Conservation (phyloP, 1,140 invertebrate species). For the Anadara kagoshimensis region DNA sequence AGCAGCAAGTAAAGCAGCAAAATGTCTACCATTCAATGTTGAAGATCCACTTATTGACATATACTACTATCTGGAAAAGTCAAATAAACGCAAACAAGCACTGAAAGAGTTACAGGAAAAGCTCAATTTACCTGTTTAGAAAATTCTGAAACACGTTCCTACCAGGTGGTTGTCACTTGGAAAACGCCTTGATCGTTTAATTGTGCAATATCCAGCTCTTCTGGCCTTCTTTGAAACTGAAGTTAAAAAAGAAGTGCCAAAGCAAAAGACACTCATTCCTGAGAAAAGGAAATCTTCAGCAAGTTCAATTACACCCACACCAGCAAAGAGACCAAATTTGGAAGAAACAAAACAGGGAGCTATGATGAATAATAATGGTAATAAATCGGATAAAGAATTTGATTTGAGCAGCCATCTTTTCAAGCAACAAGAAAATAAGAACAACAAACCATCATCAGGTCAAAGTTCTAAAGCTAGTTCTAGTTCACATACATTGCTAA, state of each 20-base stretch:
- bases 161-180: conserved; percentile 44
- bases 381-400: no score
- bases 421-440: no score
- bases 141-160: conserved; percentile 44
- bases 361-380: no score
- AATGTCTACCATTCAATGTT: conserved; percentile 19
- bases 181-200: conserved; percentile 16
- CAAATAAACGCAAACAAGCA: conserved; percentile 17
- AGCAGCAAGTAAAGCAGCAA: conserved; percentile 36
- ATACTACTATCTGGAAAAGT: conserved; percentile 41
- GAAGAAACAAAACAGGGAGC: no score
- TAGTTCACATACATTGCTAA: no score
- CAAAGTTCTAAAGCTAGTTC: no score
- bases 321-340: no score
- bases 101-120: conserved; percentile 29
- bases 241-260: neutral
- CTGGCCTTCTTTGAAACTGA: neutral
- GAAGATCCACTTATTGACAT: conserved; percentile 34
- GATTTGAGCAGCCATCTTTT: no score
- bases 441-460: no score
- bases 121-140: conserved; percentile 20
- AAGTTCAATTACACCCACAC: no score
- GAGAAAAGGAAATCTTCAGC: no score
- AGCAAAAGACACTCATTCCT: no score
- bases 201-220: conserved; percentile 1